Evolutionary conservation across 2,888 invertebrate genomes (phyloP).

Genomic region (Drosophila engyochracea): DNA sequence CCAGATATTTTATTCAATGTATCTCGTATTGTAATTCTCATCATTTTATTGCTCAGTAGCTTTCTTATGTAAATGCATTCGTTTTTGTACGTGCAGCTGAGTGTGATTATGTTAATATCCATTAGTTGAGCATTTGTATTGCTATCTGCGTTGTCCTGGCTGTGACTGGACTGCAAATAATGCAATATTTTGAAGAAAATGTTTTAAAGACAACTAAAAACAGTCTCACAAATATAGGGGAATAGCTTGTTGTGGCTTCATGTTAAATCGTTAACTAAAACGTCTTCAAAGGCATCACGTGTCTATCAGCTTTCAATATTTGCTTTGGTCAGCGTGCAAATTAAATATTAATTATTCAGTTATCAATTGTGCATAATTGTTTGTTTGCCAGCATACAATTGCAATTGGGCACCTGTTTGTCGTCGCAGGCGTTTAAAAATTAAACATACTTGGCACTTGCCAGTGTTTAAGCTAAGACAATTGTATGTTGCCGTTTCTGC

Average conservation of each 20-base stretch:
- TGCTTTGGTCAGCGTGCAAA: neutral
- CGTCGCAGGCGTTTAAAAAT: conserved; percentile 22
- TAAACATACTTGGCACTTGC: conserved; percentile 12
- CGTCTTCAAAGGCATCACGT: neutral
- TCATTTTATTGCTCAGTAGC: neutral
- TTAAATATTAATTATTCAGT: conserved; percentile 11
- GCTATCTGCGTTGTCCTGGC: conserved; percentile 1
- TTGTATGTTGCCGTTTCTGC: neutral
- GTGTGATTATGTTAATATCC: conserved; percentile 35
- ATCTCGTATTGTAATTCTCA: neutral
- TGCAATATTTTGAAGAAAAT: neutral
- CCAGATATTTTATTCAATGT: neutral
- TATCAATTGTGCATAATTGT: conserved; percentile 16
- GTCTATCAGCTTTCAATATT: neutral
- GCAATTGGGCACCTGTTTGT: conserved; percentile 10
- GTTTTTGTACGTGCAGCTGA: conserved; percentile 5
- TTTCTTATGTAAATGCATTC: neutral
- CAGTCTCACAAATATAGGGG: neutral
- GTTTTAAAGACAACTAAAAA: neutral
- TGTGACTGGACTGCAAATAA: conserved; percentile 21
- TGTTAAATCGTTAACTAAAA: neutral
- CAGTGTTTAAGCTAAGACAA: conserved; percentile 2
- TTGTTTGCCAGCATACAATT: conserved; percentile 24
- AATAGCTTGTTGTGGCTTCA: neutral
- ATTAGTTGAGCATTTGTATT: conserved; percentile 20